A percentile compares a stretch with the other conserved stretches of the same genome.
Evolutionary conservation across 2,888 invertebrate genomes (phyloP).

Genomic region (Phalera bucephala): DNA sequence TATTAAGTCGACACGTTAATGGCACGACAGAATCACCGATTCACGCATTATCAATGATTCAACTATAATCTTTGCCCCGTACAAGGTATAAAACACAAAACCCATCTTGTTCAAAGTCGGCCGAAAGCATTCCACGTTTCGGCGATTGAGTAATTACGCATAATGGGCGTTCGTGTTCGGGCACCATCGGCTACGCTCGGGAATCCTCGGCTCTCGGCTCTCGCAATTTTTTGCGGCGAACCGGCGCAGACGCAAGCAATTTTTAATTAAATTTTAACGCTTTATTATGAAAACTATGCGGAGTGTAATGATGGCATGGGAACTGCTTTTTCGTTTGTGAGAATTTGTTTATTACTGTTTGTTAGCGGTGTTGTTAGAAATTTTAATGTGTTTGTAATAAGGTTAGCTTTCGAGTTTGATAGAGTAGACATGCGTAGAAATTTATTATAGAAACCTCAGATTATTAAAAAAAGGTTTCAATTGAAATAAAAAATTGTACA

Average conservation of each 20-base stretch:
- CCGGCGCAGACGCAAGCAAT: conserved; percentile 47
- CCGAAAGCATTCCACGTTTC: conserved; percentile 50
- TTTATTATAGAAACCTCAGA: no score
- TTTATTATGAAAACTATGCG: conserved; percentile 71
- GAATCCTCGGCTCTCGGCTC: conserved; percentile 48
- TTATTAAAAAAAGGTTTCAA: no score
- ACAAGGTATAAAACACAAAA: conserved; percentile 36
- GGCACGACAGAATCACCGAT: conserved; percentile 27
- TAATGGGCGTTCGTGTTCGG: conserved; percentile 47
- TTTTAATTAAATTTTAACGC: conserved; percentile 76
- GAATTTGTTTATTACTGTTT: conserved; percentile 5
- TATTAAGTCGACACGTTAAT: conserved; percentile 13
- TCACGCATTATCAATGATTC: conserved; percentile 39
- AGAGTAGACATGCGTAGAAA: no score
- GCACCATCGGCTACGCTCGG: conserved; percentile 48
- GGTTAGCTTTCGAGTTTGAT: background rate
- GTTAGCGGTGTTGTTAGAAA: conserved; percentile 5
- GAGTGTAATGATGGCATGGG: conserved; percentile 23
- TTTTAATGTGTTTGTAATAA: conserved; percentile 2
- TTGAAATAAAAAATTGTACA: no score
- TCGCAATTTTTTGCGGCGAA: conserved; percentile 50
- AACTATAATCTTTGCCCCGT: conserved; percentile 28
- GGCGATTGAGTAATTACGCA: conserved; percentile 66
- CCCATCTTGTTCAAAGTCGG: conserved; percentile 30
- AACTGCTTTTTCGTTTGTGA: conserved; percentile 5